Evolutionary conservation across 2,113 vertebrate genomes (phyloP).

Genomic region (Galeopterus variegatus): DNA sequence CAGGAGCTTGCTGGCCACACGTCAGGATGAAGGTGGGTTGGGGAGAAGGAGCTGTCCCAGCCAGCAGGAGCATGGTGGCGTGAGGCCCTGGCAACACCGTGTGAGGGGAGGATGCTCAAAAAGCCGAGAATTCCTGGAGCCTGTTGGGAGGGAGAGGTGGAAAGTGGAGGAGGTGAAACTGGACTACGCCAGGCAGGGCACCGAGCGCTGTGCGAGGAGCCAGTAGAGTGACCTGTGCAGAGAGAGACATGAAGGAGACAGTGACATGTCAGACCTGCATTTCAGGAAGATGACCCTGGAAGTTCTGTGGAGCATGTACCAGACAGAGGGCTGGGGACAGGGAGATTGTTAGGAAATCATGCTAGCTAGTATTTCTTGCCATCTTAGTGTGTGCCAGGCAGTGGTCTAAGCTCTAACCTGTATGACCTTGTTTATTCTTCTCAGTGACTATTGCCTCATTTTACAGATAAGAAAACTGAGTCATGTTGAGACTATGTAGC

Average conservation of each 20-base stretch:
- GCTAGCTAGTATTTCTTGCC: not conserved
- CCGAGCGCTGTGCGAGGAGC: not conserved
- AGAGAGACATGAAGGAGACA: not conserved
- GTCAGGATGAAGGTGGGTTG: not conserved
- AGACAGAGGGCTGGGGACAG: not conserved
- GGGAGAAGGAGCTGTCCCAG: not conserved
- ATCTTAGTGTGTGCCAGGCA: not conserved
- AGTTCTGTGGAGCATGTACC: too few relatives aligned
- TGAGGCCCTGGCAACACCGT: rapidly evolving
- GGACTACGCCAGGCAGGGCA: not conserved
- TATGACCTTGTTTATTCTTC: not conserved
- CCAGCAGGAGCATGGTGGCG: not conserved
- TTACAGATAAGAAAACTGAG: not conserved
- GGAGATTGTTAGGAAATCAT: not conserved
- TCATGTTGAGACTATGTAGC: not conserved
- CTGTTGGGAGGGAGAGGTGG: not conserved
- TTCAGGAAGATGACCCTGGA: not conserved
- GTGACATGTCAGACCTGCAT: not conserved
- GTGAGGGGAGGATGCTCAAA: not conserved
- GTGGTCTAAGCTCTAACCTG: not conserved
- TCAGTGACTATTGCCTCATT: not conserved
- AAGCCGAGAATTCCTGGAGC: not conserved
- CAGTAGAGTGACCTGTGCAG: not conserved
- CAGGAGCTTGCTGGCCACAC: not conserved
- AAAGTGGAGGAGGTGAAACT: not conserved